Evolutionary conservation across 1,140 invertebrate species (phyloP), one percentile per base, ranked within the genome.

Genomic region (Phymorhynchus buccinoides): DNA sequence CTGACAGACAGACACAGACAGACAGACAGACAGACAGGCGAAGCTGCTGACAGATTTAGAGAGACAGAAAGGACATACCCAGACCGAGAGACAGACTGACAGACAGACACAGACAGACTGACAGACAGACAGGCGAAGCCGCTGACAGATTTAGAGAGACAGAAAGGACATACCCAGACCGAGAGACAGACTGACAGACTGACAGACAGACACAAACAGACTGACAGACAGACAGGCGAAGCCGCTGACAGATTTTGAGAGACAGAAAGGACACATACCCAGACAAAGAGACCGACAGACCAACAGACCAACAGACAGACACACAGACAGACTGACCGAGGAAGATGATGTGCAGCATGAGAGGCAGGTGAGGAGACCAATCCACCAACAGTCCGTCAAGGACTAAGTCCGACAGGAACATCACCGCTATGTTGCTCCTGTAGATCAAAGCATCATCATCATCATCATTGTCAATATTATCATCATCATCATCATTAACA

Each of bases 351-450:
- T 99, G 98, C 52, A 99, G 94, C 96, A 99, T 98, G 3, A 99
- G 94, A 0, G 98, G 98, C 9, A 99, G 95, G 91, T 99, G 98
- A 77, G 98, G 96, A 0, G 97, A 96, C 98, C 98, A 99, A 93
- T 99, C 98, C 71, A 95, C 93, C 73, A 97, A 96, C 39, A 97
- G 95, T 0, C 97, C 97, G 92, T 99, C 98, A 7, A 98, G 95
- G 0, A 99, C 96, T 41, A 99, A 96, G 91, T 99, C 99, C 32
- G 96, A 97, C 7, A 99, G 94, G 73, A 99, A 94, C 96, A 99
- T 99, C 0, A 99, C 96, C 0, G 98, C 98, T 68, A 99, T 96
- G 93, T 99, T 99, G 91, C 98, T 99, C 89, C 97, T 98, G 93
- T 94, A 94, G n/a, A n/a, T n/a, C n/a, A n/a, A n/a, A n/a, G n/a